Conservation (phyloP, 2,797 vertebrate species). For the Periophthalmus magnuspinnatus region DNA sequence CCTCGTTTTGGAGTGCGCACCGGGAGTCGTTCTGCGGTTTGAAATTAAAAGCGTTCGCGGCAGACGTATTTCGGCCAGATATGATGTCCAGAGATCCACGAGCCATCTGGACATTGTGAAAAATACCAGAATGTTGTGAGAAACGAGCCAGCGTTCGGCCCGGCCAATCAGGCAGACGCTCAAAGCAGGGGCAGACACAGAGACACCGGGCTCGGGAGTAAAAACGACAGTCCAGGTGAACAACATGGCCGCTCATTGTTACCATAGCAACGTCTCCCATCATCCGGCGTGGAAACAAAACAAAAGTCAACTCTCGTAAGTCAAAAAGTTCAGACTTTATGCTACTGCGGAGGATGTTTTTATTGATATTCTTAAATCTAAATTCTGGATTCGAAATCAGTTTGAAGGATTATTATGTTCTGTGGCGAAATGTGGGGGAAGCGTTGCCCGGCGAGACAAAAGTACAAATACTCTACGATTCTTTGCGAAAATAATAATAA, state of each 20-base stretch:
- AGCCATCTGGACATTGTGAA: conserved; percentile 25
- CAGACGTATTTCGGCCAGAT: conserved; percentile 21
- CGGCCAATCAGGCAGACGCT: conserved; percentile 17
- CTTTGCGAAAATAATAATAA: background rate
- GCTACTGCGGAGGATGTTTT: background rate
- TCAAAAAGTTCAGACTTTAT: background rate
- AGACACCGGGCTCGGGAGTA: conserved; percentile 12
- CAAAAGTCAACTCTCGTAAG: background rate
- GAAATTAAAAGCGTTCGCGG: conserved; percentile 13
- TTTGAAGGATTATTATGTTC: background rate
- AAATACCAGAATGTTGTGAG: conserved; percentile 34
- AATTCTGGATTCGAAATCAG: background rate
- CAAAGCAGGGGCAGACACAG: conserved; percentile 22
- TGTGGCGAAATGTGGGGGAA: background rate
- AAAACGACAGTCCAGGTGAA: conserved; percentile 34
- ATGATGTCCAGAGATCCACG: conserved; percentile 11
- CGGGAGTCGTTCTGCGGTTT: background rate
- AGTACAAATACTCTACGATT: background rate
- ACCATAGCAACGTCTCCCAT: conserved; percentile 4
- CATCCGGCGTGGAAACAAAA: conserved; percentile 2
- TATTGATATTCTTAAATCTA: background rate
- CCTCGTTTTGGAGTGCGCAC: conserved; percentile 1
- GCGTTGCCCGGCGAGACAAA: too few relatives aligned
- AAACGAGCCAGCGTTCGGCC: conserved; percentile 11
- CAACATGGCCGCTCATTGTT: conserved; percentile 17